Base-by-base conservation (phyloP, 35 echinoderm and acorn worm species). In the Ophiothrix spiculata region DNA sequence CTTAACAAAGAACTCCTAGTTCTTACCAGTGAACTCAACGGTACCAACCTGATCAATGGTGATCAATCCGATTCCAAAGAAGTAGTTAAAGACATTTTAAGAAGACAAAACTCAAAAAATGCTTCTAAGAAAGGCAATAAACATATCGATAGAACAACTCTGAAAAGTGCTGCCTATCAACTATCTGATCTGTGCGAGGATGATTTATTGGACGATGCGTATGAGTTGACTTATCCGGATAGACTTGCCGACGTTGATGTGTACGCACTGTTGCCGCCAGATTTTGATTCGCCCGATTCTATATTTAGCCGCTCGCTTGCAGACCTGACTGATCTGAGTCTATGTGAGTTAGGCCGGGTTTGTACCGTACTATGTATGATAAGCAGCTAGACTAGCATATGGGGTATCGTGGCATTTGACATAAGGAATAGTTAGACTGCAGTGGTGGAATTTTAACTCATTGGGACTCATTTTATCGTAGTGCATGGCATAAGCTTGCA, bases 251-350 rank as follows among this genome's bases (percentile, higher is more conserved):
- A 97, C 81, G 78, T 91, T 11, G 88, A 97, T 84, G 76, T 97
- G 35, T 97, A 97, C 32, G 91, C 94, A 0, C 84, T 97, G 28
- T 83, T 87, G 4, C 94, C 94, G 25, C 94, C 89, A 2, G 94
- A 97, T 64, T 86, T 97, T 83, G 94, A 97, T 56, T 93, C 94
- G 0, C 91, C 88, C 0, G 91, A 97, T 90, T 97, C 94, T 0
- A 83, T 89, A 36, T 89, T 90, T 32, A 97, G 91, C 73, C 39
- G 94, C 34, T 97, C 94, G 21, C 75, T 97, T 38, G 94, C 94
- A 0, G 94, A 97, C 79, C 77, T 97, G n/a, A 97, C 91, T 12
- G 94, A 97, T 54, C 85, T 93, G 56, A 91, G 84, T 42, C 86
- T 96, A 49, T 96, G 93, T 96, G 81, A 96, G 93, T 96, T 83